phyloP scores from a whole-genome alignment of 2,888 invertebrate genomes.

The Linyphia triangularis region DNA sequence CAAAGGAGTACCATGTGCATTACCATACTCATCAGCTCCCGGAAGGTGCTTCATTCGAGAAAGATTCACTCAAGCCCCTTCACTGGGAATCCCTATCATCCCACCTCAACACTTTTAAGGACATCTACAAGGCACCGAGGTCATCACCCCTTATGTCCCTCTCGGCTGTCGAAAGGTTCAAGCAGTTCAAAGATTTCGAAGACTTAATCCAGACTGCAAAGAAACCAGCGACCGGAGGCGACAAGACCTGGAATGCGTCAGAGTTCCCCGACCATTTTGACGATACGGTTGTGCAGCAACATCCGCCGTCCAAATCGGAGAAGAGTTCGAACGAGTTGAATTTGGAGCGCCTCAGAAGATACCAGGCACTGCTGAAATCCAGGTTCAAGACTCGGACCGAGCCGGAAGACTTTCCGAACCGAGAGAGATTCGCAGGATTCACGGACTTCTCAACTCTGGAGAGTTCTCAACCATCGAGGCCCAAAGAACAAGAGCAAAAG shows the following conservation, averaged over 20 bases:
- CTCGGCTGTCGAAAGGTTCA: background rate
- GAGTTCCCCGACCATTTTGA: background rate
- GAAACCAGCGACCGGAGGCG: background rate
- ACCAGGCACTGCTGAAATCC: slow-evolving; percentile 27
- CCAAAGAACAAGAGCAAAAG: background rate
- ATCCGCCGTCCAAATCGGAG: background rate
- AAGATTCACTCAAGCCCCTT: slow-evolving; percentile 34
- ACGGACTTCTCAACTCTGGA: slow-evolving; percentile 61
- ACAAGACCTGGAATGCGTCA: background rate
- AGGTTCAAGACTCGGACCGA: background rate
- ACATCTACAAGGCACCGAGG: slow-evolving; percentile 7
- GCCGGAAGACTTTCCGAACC: slow-evolving; percentile 13
- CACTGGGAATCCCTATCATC: slow-evolving; percentile 2
- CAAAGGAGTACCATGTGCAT: slow-evolving; percentile 65
- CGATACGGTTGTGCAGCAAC: background rate
- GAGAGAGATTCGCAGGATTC: slow-evolving; percentile 55
- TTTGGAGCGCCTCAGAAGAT: slow-evolving; percentile 26
- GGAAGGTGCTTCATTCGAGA: slow-evolving; percentile 17
- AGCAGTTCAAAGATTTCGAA: slow-evolving; percentile 36
- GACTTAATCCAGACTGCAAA: background rate
- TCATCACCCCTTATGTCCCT: background rate
- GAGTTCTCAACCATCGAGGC: background rate
- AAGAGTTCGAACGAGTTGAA: background rate
- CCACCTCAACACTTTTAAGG: background rate
- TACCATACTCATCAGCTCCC: slow-evolving; percentile 57